Evolutionary conservation across 2,888 invertebrate species (phyloP), one percentile per base, ranked within the genome.

Genomic region (Lasioglossum vierecki): DNA sequence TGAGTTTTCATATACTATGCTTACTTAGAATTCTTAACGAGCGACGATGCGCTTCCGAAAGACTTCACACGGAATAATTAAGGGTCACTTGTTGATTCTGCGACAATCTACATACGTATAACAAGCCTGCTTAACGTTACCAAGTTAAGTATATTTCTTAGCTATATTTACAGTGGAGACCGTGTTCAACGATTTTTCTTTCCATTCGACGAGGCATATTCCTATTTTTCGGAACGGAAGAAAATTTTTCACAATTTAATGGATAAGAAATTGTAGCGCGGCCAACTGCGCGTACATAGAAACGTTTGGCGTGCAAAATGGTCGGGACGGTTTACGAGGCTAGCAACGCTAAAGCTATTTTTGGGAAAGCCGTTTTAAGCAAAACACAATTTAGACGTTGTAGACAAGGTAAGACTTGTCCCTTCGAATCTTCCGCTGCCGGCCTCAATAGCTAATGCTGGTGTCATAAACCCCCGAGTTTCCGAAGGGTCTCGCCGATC

Each of bases 1-100:
- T n/a, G 46, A 63, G 39, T 39, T 63, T 60, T 71, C 26, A 44
- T 73, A 73, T 70, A 35, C 15, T 30, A 79, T 60, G 70, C 76
- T 76, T 60, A 76, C 68, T 75, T 53, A n/a, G 80, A 68, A 80
- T 53, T 15, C 6, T 49, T 44, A 30, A 80, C 76, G 44, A 63
- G 63, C 22, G 60, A 63, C 44, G 30, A 63, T 63, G 5, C 63
- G 30, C 13, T 22, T 35, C 76, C 22, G 30, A 44, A 44, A 15
- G 41, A 26, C 39, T 26, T 68, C 44, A 63, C 22, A 74, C 35
- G 60, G 79, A 26, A 79, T 79, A 18, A 79, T 79, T 79, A 71
- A 72, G 35, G 11, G n/a, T 76, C 76, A 60, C 76, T 76, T 63
- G 44, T 35, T 41, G 57, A 75, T 57, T 75, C 60, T 26, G 60